phyloP scores from a whole-genome alignment of 2,797 vertebrate genomes.

The Sardinella longiceps region DNA sequence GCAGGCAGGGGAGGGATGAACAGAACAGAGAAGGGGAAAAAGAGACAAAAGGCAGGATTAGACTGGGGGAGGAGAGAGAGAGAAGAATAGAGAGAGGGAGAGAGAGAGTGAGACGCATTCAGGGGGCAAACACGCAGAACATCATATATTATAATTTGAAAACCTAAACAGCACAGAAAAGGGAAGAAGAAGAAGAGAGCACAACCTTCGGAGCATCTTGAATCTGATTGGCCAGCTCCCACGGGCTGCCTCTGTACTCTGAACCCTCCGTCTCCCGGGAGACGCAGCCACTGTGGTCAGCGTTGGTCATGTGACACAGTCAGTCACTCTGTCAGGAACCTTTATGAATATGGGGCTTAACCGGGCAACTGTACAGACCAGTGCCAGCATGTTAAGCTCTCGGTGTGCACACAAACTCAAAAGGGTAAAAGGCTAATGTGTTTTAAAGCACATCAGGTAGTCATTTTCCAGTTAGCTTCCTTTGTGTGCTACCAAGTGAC shows the following conservation, averaged over 20 bases:
- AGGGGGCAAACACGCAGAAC: neutral
- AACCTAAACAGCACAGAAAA: constrained; percentile 19
- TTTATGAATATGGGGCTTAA: constrained; percentile 36
- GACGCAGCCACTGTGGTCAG: constrained; percentile 48
- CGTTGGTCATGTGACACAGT: constrained; percentile 44
- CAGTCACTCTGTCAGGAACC: constrained; percentile 34
- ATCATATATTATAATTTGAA: constrained; percentile 39
- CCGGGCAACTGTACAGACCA: neutral
- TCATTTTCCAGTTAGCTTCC: neutral
- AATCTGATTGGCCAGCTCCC: constrained; percentile 30
- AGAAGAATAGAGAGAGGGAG: neutral
- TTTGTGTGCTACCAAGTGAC: neutral
- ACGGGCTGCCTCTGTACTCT: constrained; percentile 33
- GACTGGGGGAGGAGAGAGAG: neutral
- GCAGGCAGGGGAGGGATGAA: constrained; percentile 30
- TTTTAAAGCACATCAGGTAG: neutral
- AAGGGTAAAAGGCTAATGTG: neutral
- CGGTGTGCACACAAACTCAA: neutral
- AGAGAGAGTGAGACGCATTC: neutral
- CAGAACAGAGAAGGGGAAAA: constrained; percentile 26
- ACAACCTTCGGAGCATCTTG: constrained; percentile 11
- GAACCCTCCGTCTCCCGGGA: constrained; percentile 46
- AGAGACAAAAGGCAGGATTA: neutral
- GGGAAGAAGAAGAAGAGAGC: neutral
- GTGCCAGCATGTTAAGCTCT: constrained; percentile 8